These are phyloP conservation scores for Ataeniobius toweri DNA, from an alignment of 2,797 vertebrate species.

Conservation along the genomic window DNA sequence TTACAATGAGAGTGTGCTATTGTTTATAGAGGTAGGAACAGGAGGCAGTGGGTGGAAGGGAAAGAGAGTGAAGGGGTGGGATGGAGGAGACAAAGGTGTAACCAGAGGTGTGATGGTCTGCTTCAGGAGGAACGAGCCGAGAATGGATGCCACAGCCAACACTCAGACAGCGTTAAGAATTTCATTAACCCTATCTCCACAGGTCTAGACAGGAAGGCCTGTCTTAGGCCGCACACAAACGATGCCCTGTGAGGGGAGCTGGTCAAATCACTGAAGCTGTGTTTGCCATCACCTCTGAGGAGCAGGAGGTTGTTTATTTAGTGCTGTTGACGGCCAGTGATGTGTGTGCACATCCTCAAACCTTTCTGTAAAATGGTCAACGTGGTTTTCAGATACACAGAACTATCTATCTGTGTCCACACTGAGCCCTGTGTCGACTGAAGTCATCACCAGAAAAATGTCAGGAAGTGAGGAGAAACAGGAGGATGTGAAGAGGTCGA, in stretches of 20 bases:
- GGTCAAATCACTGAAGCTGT: constrained; percentile 30
- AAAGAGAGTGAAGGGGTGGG: constrained; percentile 24
- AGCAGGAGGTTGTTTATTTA: constrained; percentile 54
- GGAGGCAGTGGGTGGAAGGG: constrained; percentile 31
- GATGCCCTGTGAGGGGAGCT: constrained; percentile 56
- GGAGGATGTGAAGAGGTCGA: constrained; percentile 57
- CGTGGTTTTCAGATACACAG: constrained; percentile 42
- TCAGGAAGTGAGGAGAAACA: constrained; percentile 65
- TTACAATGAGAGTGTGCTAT: constrained; percentile 65
- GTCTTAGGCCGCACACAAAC: constrained; percentile 57
- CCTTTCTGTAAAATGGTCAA: constrained; percentile 43
- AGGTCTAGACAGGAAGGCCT: constrained; percentile 83
- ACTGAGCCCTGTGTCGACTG: constrained; percentile 26
- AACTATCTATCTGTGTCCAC: constrained; percentile 43
- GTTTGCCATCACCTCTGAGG: constrained; percentile 31
- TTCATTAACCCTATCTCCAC: constrained; percentile 83
- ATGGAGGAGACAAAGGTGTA: constrained; percentile 43
- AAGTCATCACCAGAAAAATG: constrained; percentile 59
- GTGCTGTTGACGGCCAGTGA: constrained; percentile 38
- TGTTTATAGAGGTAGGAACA: constrained; percentile 46
- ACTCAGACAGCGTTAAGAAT: constrained; percentile 71
- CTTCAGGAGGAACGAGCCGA: constrained; percentile 47
- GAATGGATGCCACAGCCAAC: constrained; percentile 65
- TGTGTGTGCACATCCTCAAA: constrained; percentile 33
- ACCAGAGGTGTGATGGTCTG: constrained; percentile 53